Evolutionary conservation across 2,888 invertebrate species (phyloP), one percentile per base, ranked within the genome.

Genomic region (Autographa gamma): DNA sequence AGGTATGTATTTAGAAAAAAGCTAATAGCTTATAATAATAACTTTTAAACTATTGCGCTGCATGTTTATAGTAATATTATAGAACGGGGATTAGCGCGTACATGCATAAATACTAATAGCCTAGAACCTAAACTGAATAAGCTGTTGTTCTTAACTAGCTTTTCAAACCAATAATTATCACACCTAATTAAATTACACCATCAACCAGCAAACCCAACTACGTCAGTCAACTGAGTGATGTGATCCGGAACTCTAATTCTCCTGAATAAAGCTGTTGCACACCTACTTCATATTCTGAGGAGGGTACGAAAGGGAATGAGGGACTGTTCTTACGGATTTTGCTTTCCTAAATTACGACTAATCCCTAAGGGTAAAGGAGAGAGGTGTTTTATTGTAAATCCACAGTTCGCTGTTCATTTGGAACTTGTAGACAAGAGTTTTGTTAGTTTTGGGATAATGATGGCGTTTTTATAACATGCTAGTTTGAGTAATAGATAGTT

Each of bases 251-350:
- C 11, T 19, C 11, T 19, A 54, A 54, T 18, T 19, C 54, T 19
- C 8, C 54, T 13, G 54, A 54, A 54, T 54, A 54, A 2, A 19
- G 54, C 54, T 19, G 48, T 48, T 48, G 54, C 54, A 54, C 9
- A 19, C 19, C 19, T 54, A 54, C 54, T 54, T 54, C 54, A 54
- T 54, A 54, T 54, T 54, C 19, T 54, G 54, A 54, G 54, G 54
- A 54, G 54, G 54, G 54, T 54, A n/a, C 18, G 11, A 18, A 19
- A 19, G 54, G 54, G 54, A 54, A 54, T 19, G 54, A 54, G 54
- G 54, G 54, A 19, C 19, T 54, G 18, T 54, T 54, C 18, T 54
- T 54, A 19, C 54, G 54, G 54, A 54, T 54, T 48, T 54, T 54
- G 19, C 19, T 19, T 54, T 19, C 54, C 54, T 54, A 54, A 19